Evolutionary conservation across 2,113 vertebrate species (phyloP), one percentile per base, ranked within the genome.

Genomic region (Symphodus melops): DNA sequence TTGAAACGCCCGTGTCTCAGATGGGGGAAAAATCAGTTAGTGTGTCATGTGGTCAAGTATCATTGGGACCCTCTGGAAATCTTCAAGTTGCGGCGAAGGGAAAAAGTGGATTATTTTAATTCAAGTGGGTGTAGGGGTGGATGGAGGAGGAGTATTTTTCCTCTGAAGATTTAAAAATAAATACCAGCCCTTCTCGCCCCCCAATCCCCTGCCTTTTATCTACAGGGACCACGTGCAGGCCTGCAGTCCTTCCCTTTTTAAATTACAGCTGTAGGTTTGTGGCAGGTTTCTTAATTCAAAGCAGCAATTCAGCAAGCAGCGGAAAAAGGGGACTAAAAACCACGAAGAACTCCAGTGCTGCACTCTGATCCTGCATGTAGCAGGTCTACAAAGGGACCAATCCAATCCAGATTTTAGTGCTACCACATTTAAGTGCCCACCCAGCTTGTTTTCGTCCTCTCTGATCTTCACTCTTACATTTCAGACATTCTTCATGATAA

Each of bases 121-220:
- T 85, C 72, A 76, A 87, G 84, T 72, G 82, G 71, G 80, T 76
- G 71, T 10, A 23, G 5, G 66, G 72, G 72, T 41, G 57, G 39
- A 44, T 2, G 56, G 28, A n/a, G 46, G 56, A 48, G 82, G 72
- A 66, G 58, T 28, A 21, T 55, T 67, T 74, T 55, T 54, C 61
- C 58, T 86, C 83, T 79, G 72, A 83, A 83, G 83, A 75, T 79
- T 85, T 86, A 77, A 80, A 91, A 88, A 85, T 85, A 88, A 83
- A 81, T 41, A 36, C 33, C 46, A 65, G 37, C 42, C 70, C 51
- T 23, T 39, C 8, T 4, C 52, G 4, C 21, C 51, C 36, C 51
- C 28, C 4, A 33, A 33, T 33, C 28, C 25, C 66, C 48, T 11
- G 64, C 42, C 62, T 85, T 86, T 88, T 83, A 86, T 88, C 79